Evolutionary conservation across 2,888 invertebrate species (phyloP), one percentile per base, ranked within the genome.

Genomic region (Tipula lateralis): DNA sequence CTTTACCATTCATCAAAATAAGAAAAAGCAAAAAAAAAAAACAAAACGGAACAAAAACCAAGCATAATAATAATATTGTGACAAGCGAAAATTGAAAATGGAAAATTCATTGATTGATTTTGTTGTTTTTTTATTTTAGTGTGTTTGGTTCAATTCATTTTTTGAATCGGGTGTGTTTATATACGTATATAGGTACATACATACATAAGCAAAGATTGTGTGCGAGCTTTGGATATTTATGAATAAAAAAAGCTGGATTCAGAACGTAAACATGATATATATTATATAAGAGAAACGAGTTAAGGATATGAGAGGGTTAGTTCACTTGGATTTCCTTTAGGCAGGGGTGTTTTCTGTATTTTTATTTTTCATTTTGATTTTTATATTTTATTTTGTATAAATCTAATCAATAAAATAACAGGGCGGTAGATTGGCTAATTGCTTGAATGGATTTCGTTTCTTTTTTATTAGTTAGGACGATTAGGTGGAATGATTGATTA

Each of bases 101-200:
- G 66, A 66, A 66, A 50, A 66, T 66, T 66, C 66, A 66, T 66
- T 66, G 66, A 66, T 66, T 66, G 24, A 9, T 66, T 66, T 66
- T 66, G 1, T 9, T 66, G 7, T 44, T 6, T n/a, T 5, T 39
- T 44, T 32, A 32, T 32, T 32, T 32, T 32, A 32, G 32, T 39
- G n/a, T n/a, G n/a, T n/a, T 50, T 16, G 0, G 44, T 50, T 50
- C 13, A n/a, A 2, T 13, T 44, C 44, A 12, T 16, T 50, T 16
- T 50, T 50, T 16, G 66, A 66, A 66, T 12, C 66, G 66, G 66
- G 66, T 66, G 66, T 66, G 24, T 66, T n/a, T n/a, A 36, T 36
- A 9, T 12, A 36, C 36, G n/a, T 32, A 32, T 32, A 32, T 32
- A 32, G 32, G 39, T 13, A 39, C 13, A 39, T 13, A 39, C 4